Conservation (phyloP, 2,888 invertebrate species). For the Podabrus alpinus region DNA sequence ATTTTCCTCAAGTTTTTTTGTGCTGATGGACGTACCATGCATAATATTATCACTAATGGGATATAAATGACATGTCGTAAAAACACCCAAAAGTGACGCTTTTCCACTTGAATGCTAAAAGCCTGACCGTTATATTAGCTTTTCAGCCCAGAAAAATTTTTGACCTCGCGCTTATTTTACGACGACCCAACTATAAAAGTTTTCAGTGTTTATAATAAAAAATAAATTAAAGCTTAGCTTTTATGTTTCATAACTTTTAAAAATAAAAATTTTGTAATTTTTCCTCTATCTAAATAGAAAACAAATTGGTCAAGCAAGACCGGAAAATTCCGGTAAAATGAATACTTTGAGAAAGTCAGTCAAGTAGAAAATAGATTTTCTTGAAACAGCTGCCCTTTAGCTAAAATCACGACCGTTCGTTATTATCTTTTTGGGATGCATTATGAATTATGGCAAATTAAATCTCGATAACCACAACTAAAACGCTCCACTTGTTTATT, state of each 20-base stretch:
- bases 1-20: background rate
- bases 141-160: slow-evolving; percentile 8
- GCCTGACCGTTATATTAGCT: slow-evolving; percentile 17
- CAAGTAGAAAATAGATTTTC: slow-evolving; percentile 20
- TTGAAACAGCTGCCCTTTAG: slow-evolving; percentile 17
- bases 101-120: slow-evolving; percentile 25
- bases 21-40: slow-evolving; percentile 7
- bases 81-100: slow-evolving; percentile 14
- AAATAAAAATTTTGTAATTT: background rate
- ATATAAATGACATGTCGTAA: slow-evolving; percentile 23
- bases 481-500: background rate
- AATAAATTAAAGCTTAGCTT: background rate
- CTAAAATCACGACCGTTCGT: slow-evolving; percentile 9
- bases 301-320: slow-evolving; percentile 21
- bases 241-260: background rate
- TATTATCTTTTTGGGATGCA: slow-evolving; percentile 10
- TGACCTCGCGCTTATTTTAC: background rate
- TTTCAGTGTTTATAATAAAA: background rate
- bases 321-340: slow-evolving; percentile 7
- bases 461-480: background rate
- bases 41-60: slow-evolving; percentile 23
- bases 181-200: background rate
- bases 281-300: background rate
- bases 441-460: slow-evolving; percentile 9
- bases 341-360: slow-evolving; percentile 14